These are phyloP conservation scores for Auanema sp. DNA, from an alignment of 2,888 invertebrate species.

Conservation along the genomic window DNA sequence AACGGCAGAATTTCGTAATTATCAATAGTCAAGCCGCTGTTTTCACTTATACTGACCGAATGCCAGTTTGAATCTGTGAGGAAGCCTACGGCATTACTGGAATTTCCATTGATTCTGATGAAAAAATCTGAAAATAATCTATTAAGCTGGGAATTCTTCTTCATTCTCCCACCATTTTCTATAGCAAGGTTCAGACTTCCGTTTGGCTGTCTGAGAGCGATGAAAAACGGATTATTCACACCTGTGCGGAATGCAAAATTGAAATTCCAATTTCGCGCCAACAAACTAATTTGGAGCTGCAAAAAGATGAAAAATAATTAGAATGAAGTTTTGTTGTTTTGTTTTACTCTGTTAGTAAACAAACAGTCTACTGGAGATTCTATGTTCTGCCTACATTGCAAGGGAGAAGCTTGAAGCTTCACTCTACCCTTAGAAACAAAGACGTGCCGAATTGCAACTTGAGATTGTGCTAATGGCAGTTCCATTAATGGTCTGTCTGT, in stretches of 20 bases:
- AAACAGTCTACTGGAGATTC: too few species aligned
- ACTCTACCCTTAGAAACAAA: too few species aligned
- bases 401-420: too few species aligned
- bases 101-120: conserved; percentile 23
- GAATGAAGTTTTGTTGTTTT: too few species aligned
- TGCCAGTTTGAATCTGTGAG: conserved; percentile 43
- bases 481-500: not conserved
- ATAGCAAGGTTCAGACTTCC: too few species aligned
- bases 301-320: too few species aligned
- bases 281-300: too few species aligned
- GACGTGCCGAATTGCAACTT: too few species aligned
- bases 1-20: conserved; percentile 4
- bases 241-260: not conserved
- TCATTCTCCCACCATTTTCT: not conserved
- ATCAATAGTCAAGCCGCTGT: conserved; percentile 4
- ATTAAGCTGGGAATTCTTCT: not conserved
- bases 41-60: conserved; percentile 16
- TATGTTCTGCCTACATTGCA: too few species aligned
- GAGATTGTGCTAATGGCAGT: too few species aligned
- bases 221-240: not conserved
- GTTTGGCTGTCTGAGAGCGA: too few species aligned
- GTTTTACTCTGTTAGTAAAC: too few species aligned
- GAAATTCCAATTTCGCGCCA: not conserved
- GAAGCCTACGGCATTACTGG: conserved; percentile 24
- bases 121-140: conserved; percentile 26